phyloP scores from a whole-genome alignment of 30 jellyfish, hydroid and myxozoan genomes.

The Haliclystus octoradiatus region DNA sequence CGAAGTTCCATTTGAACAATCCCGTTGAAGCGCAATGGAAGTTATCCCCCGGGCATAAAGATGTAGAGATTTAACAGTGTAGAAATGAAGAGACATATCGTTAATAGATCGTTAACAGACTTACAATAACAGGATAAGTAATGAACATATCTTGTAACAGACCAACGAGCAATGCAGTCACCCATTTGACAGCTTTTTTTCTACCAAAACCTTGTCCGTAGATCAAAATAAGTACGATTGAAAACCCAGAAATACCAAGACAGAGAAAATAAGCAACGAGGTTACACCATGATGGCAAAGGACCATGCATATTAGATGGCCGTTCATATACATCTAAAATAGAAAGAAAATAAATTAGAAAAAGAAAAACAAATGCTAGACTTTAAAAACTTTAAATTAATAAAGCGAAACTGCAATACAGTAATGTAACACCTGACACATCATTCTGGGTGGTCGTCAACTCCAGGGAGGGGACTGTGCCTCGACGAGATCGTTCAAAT shows the following conservation, averaged over 20 bases:
- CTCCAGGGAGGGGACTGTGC: slow-evolving; percentile 4
- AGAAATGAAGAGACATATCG: too few relatives aligned
- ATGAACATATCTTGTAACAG: slow-evolving; percentile 65
- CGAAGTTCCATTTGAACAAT: too few relatives aligned
- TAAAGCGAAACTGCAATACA: not conserved
- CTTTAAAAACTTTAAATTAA: too few relatives aligned
- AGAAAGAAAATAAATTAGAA: not conserved
- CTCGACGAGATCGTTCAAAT: too few relatives aligned
- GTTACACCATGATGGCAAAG: slow-evolving; percentile 71
- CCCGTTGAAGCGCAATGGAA: too few relatives aligned
- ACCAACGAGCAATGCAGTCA: slow-evolving; percentile 49
- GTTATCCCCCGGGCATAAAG: too few relatives aligned
- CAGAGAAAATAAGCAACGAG: slow-evolving; percentile 51
- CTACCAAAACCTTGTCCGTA: slow-evolving; percentile 90
- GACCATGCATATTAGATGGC: slow-evolving; percentile 56
- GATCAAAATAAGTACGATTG: slow-evolving; percentile 50
- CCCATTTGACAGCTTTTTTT: slow-evolving; percentile 73
- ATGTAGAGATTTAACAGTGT: too few relatives aligned
- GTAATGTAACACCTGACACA: not conserved
- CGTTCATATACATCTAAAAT: slow-evolving; percentile 52
- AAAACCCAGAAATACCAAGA: slow-evolving; percentile 29
- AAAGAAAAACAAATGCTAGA: not conserved
- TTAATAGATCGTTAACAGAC: slow-evolving; percentile 16
- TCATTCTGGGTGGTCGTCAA: not conserved
- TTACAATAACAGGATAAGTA: slow-evolving; percentile 74